Conservation (phyloP, 2,888 invertebrate genomes). For the Pandemis cinnamomeana region DNA sequence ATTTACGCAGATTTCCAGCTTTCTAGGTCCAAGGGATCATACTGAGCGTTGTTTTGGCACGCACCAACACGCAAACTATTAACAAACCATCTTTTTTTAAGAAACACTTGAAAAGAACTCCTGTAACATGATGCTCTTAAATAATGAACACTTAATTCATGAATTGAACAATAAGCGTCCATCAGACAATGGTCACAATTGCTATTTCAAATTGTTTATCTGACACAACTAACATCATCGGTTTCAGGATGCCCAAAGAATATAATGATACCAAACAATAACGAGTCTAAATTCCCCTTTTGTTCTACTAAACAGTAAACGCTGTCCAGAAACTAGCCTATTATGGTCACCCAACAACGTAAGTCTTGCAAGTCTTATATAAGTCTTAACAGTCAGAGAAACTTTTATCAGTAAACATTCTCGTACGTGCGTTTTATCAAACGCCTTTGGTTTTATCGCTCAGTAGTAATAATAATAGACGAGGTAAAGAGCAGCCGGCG, state of each 20-base stretch:
- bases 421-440: background rate
- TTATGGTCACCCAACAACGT: background rate
- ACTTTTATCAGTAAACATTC: slow-evolving; percentile 3
- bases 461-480: slow-evolving; percentile 9
- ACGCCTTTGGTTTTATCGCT: background rate
- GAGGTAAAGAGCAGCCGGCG: background rate
- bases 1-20: too few species aligned
- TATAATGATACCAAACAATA: background rate
- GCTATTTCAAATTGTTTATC: background rate
- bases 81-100: too few species aligned
- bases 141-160: background rate
- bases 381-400: background rate
- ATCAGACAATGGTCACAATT: background rate
- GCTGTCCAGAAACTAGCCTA: background rate
- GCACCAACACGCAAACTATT: too few species aligned
- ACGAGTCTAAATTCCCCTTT: background rate
- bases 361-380: background rate
- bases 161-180: background rate
- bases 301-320: slow-evolving; percentile 1
- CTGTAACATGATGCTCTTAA: too few species aligned
- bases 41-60: too few species aligned
- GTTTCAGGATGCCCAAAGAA: background rate
- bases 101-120: too few species aligned
- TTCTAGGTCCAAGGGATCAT: too few species aligned
- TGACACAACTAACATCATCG: background rate